Evolutionary conservation across 1,140 invertebrate species (phyloP), one percentile per base, ranked within the genome.

Genomic region (Parasteatoda tepidariorum): DNA sequence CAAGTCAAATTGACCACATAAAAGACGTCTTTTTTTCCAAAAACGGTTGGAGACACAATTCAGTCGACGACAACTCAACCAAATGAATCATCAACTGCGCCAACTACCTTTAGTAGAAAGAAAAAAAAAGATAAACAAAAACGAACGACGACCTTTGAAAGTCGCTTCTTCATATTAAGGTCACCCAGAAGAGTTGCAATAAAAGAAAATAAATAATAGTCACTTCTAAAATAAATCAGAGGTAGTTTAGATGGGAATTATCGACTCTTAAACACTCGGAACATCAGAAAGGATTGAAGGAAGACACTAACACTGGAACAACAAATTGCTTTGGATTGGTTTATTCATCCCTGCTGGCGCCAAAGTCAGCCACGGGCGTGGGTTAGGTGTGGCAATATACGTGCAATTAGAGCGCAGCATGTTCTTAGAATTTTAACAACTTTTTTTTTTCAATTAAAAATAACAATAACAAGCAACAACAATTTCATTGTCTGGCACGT

Each of bases 321-420:
- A 15, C 11, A 48, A 22, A 22, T n/a, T 28, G 18, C 66, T 22
- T 68, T 68, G 34, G 38, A 41, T 71, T 48, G 24, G 33, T 30
- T 71, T 71, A 71, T 30, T 18, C 15, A 31, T 15, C 18, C 41
- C 18, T 2, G 9, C 26, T 55, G 68, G 68, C 66, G 68, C 68
- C 48, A 22, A 48, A 22, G 18, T 34, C 26, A 28, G 68, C 24
- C 28, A 28, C 11, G 48, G 68, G 48, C 18, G 68, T 57, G 68
- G 68, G 48, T 22, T 55, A 71, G 68, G 68, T 71, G 68, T 55
- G 68, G 68, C 68, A 71, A 15, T 41, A n/a, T 71, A 22, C 22
- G 26, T n/a, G 41, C 48, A 55, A 71, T 71, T 71, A 55, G 48
- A 71, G 28, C 22, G 31, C 28, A 38, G 48, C 48, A 24, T 33